Percentiles rank a stretch among this genome's conserved stretches.
phyloP scores from a whole-genome alignment of 2,113 vertebrate genomes.

The Coptodon bakossiorum region DNA sequence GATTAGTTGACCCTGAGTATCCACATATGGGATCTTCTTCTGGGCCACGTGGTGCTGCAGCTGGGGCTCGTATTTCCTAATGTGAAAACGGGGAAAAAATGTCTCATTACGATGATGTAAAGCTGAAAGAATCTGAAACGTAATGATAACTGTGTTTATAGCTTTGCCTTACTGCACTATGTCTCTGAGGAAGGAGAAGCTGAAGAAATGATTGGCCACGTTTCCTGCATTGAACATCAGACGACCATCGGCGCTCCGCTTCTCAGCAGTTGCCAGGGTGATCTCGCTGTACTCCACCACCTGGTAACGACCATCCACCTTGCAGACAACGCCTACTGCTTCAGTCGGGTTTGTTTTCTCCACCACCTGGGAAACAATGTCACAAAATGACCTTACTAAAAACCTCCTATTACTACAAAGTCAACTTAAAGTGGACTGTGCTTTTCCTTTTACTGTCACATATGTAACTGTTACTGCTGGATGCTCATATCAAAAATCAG shows the following conservation, averaged over 20 bases:
- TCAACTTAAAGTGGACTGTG: neutral
- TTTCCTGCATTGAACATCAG: constrained; percentile 91
- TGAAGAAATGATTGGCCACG: constrained; percentile 95
- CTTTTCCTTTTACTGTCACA: neutral
- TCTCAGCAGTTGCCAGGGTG: constrained; percentile 85
- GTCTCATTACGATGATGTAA: neutral
- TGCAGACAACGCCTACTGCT: constrained; percentile 92
- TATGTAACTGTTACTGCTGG: neutral
- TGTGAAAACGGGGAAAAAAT: neutral
- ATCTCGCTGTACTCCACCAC: constrained; percentile 99
- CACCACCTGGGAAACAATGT: constrained; percentile 78
- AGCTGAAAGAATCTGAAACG: neutral
- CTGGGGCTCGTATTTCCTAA: constrained; percentile 82
- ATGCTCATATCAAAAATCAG: neutral
- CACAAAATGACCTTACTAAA: neutral
- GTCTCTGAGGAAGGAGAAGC: constrained; percentile 82
- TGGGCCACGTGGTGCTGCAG: constrained; percentile 93
- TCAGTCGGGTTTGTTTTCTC: constrained; percentile 96
- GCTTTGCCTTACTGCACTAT: constrained; percentile 80
- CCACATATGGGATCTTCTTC: constrained; percentile 91
- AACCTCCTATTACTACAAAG: neutral
- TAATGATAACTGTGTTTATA: neutral
- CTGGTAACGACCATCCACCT: constrained; percentile 85
- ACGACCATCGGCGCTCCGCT: constrained; percentile 79
- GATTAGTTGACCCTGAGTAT: constrained; percentile 76